Percentiles rank a stretch among this genome's conserved stretches.
These are phyloP conservation scores for Symphodus melops DNA, from an alignment of 2,113 vertebrate species.

Conservation along the genomic window DNA sequence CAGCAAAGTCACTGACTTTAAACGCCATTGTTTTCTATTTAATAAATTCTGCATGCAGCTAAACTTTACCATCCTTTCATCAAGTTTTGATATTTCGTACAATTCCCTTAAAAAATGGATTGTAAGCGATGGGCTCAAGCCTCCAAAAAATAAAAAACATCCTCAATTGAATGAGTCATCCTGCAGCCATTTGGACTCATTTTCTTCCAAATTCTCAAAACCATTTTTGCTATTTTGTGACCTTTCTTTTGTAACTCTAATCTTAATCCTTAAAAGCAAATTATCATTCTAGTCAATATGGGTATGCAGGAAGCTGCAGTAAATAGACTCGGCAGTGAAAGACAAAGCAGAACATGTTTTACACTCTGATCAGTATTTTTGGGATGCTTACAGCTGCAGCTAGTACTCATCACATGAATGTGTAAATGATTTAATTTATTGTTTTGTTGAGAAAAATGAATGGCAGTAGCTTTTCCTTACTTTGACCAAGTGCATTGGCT, in stretches of 20 bases:
- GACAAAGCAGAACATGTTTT: neutral
- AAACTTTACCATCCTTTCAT: no score
- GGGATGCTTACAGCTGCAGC: neutral
- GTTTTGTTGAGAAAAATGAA: no score
- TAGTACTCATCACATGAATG: neutral
- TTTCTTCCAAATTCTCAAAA: neutral
- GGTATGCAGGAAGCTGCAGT: conserved; percentile 9
- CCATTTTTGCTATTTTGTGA: neutral
- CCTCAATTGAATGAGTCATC: neutral
- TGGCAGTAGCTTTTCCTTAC: no score
- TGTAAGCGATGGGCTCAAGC: neutral
- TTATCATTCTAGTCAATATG: neutral
- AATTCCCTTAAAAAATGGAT: no score
- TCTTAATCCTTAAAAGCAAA: neutral
- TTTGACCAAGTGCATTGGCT: no score
- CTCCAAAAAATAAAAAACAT: no score
- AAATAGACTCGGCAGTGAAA: neutral
- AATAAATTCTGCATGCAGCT: no score
- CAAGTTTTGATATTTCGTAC: no score
- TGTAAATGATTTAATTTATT: no score
- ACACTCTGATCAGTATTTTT: neutral
- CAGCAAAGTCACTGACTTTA: no score
- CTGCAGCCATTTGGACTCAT: neutral
- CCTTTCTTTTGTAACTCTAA: neutral
- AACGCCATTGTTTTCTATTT: no score